These are phyloP conservation scores for Lasioglossum malachurum DNA, from an alignment of 2,888 invertebrate genomes.

Conservation along the genomic window DNA sequence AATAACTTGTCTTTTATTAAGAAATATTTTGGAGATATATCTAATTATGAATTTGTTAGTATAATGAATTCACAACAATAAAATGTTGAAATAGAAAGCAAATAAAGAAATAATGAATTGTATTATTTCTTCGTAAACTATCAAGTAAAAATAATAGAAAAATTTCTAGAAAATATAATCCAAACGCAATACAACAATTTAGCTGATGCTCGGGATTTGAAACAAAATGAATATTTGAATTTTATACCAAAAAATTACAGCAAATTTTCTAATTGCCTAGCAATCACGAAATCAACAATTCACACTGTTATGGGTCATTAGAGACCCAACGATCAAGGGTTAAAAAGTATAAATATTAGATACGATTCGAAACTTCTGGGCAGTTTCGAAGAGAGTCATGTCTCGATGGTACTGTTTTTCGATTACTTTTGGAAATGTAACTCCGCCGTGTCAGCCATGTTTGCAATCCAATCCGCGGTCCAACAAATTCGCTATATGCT, in stretches of 20 bases:
- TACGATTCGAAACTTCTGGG: not conserved
- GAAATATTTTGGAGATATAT: no score
- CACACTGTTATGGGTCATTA: not conserved
- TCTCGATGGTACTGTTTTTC: not conserved
- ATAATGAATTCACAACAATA: no score
- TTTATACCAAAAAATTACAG: not conserved
- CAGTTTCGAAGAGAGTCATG: not conserved
- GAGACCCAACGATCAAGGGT: not conserved
- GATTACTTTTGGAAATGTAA: not conserved
- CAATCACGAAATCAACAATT: not conserved
- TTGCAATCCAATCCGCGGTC: not conserved
- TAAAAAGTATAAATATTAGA: not conserved
- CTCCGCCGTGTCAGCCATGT: not conserved
- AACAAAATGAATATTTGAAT: not conserved
- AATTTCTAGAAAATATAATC: not conserved
- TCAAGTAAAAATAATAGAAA: not conserved
- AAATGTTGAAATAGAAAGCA: no score
- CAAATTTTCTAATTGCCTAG: not conserved
- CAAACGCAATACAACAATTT: no score
- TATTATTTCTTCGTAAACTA: not conserved
- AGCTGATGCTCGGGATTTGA: not conserved
- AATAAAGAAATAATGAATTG: no score
- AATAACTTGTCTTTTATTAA: no score
- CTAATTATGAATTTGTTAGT: no score
- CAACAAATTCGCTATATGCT: not conserved